Evolutionary conservation across 2,888 invertebrate genomes (phyloP), one percentile per base, ranked within the genome.

Genomic region (Tromatobia lineatoria): DNA sequence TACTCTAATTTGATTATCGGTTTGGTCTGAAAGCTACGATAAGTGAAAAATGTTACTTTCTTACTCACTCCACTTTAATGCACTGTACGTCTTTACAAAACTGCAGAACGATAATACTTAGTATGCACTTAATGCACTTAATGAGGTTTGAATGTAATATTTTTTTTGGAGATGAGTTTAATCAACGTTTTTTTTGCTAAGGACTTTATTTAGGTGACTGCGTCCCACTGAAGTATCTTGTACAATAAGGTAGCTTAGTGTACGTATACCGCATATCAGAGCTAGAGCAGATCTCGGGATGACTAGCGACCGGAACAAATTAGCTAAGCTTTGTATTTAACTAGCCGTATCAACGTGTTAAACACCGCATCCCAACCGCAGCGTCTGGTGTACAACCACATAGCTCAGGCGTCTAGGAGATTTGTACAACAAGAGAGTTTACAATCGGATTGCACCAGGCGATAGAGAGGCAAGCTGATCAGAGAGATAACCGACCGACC

Each of bases 311-410:
- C 91, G 90, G 86, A 90, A 90, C 91, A 90, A 91, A 91, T 91
- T 90, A 91, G 88, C 88, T 87, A 88, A 91, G 89, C 91, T 90
- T 90, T 87, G 88, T 90, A 89, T 89, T 88, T 88, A 89, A 90
- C 89, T 87, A 89, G 88, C 88, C 87, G 89, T 89, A 88, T 89
- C 89, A 87, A 87, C 80, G 86, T 85, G 87, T 88, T 89, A 88
- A 89, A 88, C 84, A 83, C 84, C 85, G 85, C 75, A 77, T 85
- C 81, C 69, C 71, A 38, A 69, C 73, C 80, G 85, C 82, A 45
- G 71, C 64, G 61, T 54, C 74, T 45, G 45, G 42, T 34, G 25
- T 47, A 59, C 47, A 80, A 57, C 29, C 52, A 52, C 52, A 29
- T 69, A 52, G 59, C 34, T n/a, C 47, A 15, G 42, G 34, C 66